Evolutionary conservation across 2,888 invertebrate genomes (phyloP), one percentile per base, ranked within the genome.

Genomic region (Brenthis ino): DNA sequence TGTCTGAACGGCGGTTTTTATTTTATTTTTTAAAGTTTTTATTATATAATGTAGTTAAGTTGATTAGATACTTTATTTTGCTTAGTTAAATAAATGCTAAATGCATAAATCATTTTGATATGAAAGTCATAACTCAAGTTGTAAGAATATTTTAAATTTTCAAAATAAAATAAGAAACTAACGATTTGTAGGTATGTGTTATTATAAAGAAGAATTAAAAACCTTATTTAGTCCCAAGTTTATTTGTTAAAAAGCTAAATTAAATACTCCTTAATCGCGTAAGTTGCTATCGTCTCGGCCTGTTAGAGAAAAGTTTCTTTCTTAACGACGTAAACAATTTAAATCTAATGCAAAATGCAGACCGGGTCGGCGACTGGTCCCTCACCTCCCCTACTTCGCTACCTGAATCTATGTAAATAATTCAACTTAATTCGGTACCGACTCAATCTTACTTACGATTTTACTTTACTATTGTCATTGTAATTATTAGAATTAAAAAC

Each of bases 271-370:
- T 68, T 77, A 71, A 72, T 70, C 71, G 75, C 64, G 68, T 75
- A 86, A 85, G 77, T 86, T 85, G 75, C 77, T 73, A 75, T 79
- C 76, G 77, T 80, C 79, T 77, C 81, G 82, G 81, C 80, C 80
- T 82, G 83, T 86, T 87, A 74, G 57, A 76, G 74, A 75, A 77
- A 89, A 91, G 80, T 91, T 91, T 86, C 84, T 88, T 88, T 88
- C 89, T 88, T 91, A 91, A 91, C 89, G 91, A 91, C 91, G 89
- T 91, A 90, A 91, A 91, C 89, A 91, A 91, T 91, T 91, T 91
- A 89, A 90, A 89, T 87, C 87, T 91, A 90, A 91, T 91, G 88
- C 87, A 91, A 91, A 88, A 91, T 91, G 90, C 90, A 90, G 86
- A 82, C 81, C 80, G 76, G 74, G 81, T 82, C 80, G 81, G 81